Base-by-base conservation (phyloP, 2,888 invertebrate species). In the Hirtodrosophila alboralis region DNA sequence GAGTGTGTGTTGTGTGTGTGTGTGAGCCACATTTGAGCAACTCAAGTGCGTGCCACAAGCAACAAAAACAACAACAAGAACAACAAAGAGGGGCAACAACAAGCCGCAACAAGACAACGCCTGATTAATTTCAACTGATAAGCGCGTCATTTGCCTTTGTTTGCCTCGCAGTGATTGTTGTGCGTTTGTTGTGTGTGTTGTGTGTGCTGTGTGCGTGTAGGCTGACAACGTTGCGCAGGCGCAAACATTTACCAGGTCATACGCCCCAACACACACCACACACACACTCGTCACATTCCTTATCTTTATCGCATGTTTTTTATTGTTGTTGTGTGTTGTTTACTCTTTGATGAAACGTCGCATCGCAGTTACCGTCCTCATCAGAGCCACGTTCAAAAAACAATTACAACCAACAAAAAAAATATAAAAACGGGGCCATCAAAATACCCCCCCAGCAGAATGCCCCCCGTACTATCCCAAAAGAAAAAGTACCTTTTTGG, bases 111-210 rank as follows among this genome's bases (percentile, higher is more conserved):
- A 5, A 51, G 85, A 73, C 85, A 86, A 81, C 78, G 81, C 81
- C 84, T 81, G 81, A 81, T 81, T 81, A 81, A 81, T 81, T 84
- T 81, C 59, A 74, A 84, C 81, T 86, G 81, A 81, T 81, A 81
- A 81, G 84, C 59, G 62, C 71, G 64, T 86, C 86, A 81, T 86
- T 81, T 81, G 81, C 78, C 67, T 81, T 84, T 85, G 84, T 69
- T 77, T 72, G 72, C 66, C 31, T 27, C 31, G 52, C 54, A 40
- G 34, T 72, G 63, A 61, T 54, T 75, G 75, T 61, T 75, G 69
- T 75, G 63, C 40, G 51, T 31, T 38, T 30, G 52, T 14, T 23
- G 58, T 48, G 23, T 31, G 30, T 18, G 26, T 26, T 38, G 59
- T 66, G 45, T 45, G 41, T 37, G 61, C 49, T 33, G 43, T 23